Conservation (phyloP, 2,113 vertebrate genomes). For the Meriones unguiculatus region DNA sequence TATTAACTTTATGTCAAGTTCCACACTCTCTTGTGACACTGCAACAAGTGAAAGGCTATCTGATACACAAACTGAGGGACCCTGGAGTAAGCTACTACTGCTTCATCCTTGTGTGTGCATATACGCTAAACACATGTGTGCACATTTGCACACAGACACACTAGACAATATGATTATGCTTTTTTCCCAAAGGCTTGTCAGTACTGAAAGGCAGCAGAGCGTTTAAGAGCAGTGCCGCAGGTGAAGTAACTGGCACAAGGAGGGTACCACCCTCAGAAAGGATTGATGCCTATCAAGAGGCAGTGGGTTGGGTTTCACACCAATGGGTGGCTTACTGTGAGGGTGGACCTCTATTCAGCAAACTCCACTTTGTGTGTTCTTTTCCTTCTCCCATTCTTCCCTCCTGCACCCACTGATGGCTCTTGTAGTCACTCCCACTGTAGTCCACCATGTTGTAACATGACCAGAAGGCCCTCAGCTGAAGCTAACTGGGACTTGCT, state of each 20-base stretch:
- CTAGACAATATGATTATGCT: not conserved
- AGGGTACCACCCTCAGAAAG: not conserved
- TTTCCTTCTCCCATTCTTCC: not conserved
- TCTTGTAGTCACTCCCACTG: not conserved
- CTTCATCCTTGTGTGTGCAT: not conserved
- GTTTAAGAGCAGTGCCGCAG: not conserved
- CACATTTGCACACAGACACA: not conserved
- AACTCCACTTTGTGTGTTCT: not conserved
- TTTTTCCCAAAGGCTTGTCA: not conserved
- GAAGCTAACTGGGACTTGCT: not conserved
- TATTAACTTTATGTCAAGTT: not conserved
- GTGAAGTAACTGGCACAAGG: not conserved
- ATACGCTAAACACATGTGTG: not conserved
- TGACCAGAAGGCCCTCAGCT: not conserved
- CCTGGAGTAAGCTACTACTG: not conserved
- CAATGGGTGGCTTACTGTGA: not conserved
- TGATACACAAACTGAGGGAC: not conserved
- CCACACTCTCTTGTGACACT: not conserved
- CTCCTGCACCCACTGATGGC: not conserved
- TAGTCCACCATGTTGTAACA: not conserved
- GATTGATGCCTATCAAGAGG: not conserved
- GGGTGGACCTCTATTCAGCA: too few relatives aligned
- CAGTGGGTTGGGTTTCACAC: not conserved
- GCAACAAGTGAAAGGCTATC: not conserved
- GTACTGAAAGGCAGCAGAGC: not conserved